Evolutionary conservation across 1,140 invertebrate genomes (phyloP).

Genomic region (Amyelois transitella): DNA sequence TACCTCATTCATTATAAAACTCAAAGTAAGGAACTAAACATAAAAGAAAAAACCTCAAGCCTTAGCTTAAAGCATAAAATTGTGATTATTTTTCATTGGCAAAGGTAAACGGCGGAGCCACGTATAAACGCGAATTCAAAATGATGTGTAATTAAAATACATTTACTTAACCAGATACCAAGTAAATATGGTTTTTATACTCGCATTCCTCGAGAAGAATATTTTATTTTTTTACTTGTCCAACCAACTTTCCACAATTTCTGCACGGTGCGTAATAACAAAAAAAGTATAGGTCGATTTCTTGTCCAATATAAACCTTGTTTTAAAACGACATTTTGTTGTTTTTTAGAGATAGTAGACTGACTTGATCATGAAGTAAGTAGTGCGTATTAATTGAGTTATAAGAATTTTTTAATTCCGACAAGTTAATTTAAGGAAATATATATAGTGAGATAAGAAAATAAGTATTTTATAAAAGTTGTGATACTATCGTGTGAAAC

Average conservation of each 20-base stretch:
- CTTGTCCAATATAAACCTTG: background rate
- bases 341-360: background rate
- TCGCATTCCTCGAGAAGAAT: background rate
- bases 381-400: background rate
- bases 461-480: background rate
- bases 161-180: background rate
- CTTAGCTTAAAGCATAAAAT: no score
- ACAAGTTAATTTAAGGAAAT: background rate
- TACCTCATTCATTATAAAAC: no score
- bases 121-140: no score
- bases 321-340: background rate
- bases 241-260: background rate
- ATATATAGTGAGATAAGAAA: background rate
- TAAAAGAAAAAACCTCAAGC: no score
- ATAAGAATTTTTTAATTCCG: background rate
- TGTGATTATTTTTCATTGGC: no score
- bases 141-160: background rate
- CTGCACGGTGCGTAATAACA: background rate
- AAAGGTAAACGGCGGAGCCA: no score
- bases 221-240: background rate
- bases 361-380: background rate
- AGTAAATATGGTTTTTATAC: background rate
- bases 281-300: background rate
- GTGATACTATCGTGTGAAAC: background rate
- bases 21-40: no score